These are phyloP conservation scores for Corythoichthys intestinalis DNA, from an alignment of 2,113 vertebrate genomes.

Conservation along the genomic window DNA sequence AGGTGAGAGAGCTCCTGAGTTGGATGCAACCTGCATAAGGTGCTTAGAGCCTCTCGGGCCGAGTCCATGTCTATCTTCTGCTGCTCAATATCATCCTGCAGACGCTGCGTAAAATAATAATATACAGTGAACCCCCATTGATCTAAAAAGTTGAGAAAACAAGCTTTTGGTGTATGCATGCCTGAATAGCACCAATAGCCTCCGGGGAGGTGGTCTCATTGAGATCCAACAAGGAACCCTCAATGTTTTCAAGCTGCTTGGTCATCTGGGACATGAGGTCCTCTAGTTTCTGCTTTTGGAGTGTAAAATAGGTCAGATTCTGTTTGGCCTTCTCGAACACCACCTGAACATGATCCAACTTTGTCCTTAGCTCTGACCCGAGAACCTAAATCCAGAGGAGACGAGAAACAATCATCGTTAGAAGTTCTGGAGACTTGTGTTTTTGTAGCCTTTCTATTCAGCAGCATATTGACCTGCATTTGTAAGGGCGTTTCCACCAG, in stretches of 20 bases:
- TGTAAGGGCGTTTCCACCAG: conserved; percentile 81
- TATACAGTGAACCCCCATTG: neutral
- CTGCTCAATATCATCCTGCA: conserved; percentile 81
- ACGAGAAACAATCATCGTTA: neutral
- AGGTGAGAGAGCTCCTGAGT: conserved; percentile 80
- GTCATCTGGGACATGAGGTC: conserved; percentile 77
- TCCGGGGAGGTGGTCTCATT: conserved; percentile 72
- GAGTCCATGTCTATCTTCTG: conserved; percentile 80
- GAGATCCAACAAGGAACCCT: conserved; percentile 75
- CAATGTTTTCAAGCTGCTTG: conserved; percentile 72
- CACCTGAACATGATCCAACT: conserved; percentile 82
- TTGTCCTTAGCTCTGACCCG: conserved; percentile 86
- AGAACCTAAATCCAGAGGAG: conserved; percentile 74
- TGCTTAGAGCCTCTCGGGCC: conserved; percentile 79
- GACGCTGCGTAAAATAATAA: conserved; percentile 66
- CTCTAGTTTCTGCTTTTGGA: conserved; percentile 81
- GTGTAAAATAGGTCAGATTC: conserved; percentile 81
- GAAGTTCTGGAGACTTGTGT: neutral
- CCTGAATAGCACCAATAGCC: conserved; percentile 83
- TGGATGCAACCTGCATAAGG: conserved; percentile 84
- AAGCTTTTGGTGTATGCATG: conserved; percentile 24
- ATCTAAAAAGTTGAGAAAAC: neutral
- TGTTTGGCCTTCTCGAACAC: conserved; percentile 79
- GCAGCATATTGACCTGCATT: conserved; percentile 79
- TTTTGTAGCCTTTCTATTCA: neutral